phyloP scores from a whole-genome alignment of 1,140 invertebrate species.

The Lepidurus apus region DNA sequence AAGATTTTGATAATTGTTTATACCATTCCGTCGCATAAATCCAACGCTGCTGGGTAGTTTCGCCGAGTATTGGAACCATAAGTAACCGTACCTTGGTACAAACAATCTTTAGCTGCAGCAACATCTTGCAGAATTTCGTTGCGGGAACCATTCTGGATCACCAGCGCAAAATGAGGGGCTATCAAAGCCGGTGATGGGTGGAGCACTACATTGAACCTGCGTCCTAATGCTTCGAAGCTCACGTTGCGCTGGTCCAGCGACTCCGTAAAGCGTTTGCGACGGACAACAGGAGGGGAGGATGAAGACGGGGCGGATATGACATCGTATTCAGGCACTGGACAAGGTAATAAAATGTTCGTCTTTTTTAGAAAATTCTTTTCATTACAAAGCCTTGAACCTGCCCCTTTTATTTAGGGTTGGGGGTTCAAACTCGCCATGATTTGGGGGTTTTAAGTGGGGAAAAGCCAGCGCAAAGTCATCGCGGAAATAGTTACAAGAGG shows the following conservation, averaged over 20 bases:
- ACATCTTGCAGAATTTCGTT: slow-evolving; percentile 9
- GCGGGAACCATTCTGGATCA: slow-evolving; percentile 3
- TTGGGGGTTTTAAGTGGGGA: not conserved
- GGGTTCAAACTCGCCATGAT: too few relatives aligned
- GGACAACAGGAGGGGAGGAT: not conserved
- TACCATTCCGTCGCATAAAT: slow-evolving; percentile 30
- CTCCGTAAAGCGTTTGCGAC: not conserved
- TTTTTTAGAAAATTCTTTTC: not conserved
- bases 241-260: slow-evolving; percentile 3
- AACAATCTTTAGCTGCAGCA: not conserved
- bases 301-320: slow-evolving; percentile 17
- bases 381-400: not conserved
- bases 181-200: slow-evolving; percentile 25
- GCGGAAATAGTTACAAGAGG: not conserved
- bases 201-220: not conserved
- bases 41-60: slow-evolving; percentile 25
- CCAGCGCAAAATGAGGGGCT: slow-evolving; percentile 29
- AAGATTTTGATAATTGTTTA: not conserved
- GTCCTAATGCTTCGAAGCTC: slow-evolving; percentile 10
- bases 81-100: slow-evolving; percentile 15
- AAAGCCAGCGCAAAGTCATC: not conserved
- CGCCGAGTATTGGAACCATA: not conserved
- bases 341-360: not conserved
- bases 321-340: slow-evolving; percentile 13
- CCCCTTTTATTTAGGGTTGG: not conserved